These are phyloP conservation scores for Hesperia comma DNA, from an alignment of 2,888 invertebrate genomes.

Conservation along the genomic window DNA sequence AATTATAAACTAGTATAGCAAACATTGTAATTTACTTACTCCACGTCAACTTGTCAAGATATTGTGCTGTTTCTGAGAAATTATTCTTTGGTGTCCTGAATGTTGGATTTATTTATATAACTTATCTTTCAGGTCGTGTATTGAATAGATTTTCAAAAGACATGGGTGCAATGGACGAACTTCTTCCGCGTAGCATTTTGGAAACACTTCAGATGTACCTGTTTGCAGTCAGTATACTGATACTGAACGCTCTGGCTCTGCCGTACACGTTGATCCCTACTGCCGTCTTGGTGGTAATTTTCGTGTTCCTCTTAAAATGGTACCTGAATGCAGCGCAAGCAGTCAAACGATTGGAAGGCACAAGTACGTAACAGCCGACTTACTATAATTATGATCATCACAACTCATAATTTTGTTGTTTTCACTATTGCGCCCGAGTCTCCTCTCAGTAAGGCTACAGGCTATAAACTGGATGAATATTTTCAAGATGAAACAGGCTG, in stretches of 20 bases:
- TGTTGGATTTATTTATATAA: no score
- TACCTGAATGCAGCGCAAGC: constrained; percentile 90
- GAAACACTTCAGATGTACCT: constrained; percentile 85
- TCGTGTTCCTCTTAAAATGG: constrained; percentile 85
- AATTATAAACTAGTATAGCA: no score
- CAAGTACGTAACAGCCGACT: constrained; percentile 75
- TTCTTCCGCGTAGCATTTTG: constrained; percentile 86
- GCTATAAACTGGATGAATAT: no score
- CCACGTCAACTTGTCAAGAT: no score
- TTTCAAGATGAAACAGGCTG: no score
- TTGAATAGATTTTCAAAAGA: constrained; percentile 93
- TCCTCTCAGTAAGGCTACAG: no score
- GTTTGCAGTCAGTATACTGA: constrained; percentile 63
- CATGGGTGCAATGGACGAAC: constrained; percentile 90
- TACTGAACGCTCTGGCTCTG: constrained; percentile 69
- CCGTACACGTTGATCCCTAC: constrained; percentile 76
- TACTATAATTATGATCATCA: neutral
- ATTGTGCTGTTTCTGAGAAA: no score
- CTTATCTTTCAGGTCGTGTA: constrained; percentile 77
- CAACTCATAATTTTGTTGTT: neutral
- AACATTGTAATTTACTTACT: no score
- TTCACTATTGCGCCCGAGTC: no score
- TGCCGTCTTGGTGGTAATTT: constrained; percentile 74
- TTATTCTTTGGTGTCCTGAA: no score
- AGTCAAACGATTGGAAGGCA: constrained; percentile 89